These are phyloP conservation scores for Heterohyrax brucei DNA, from an alignment of 2,797 vertebrate genomes.

Conservation along the genomic window DNA sequence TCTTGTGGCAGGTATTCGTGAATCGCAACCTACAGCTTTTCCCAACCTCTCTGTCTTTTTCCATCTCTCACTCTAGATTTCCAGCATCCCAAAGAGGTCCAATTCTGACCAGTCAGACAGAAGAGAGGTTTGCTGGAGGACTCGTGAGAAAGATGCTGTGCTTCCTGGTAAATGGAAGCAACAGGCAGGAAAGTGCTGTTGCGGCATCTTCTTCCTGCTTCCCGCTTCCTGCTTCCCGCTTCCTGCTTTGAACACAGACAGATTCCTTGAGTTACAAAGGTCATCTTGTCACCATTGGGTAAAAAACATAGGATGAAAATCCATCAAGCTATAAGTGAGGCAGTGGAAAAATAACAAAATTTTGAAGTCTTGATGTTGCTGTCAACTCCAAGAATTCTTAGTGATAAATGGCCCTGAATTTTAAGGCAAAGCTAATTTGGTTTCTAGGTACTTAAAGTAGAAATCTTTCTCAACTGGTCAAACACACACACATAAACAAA, in stretches of 20 bases:
- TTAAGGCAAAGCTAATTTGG: slow-evolving; percentile 63
- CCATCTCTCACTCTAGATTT: background rate
- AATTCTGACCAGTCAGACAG: too few relatives aligned
- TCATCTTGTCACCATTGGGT: slow-evolving; percentile 42
- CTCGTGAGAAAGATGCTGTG: background rate
- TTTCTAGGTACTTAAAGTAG: slow-evolving; percentile 77
- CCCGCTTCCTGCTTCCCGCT: background rate
- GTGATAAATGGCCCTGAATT: slow-evolving; percentile 44
- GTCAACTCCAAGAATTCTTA: slow-evolving; percentile 25
- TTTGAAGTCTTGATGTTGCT: background rate
- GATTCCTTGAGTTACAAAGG: background rate
- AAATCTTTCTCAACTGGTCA: slow-evolving; percentile 79
- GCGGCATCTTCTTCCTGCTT: background rate
- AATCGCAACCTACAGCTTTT: background rate
- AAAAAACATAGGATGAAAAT: background rate
- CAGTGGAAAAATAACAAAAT: background rate
- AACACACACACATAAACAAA: too few relatives aligned
- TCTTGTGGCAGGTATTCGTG: rapidly evolving
- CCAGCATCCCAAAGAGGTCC: background rate
- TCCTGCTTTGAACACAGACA: background rate
- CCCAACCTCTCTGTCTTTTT: rapidly evolving
- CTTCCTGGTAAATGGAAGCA: background rate
- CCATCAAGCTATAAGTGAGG: background rate
- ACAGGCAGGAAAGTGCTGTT: background rate
- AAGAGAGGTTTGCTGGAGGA: background rate